Conservation (phyloP, 1,140 invertebrate genomes). For the Drosophila ficusphila region DNA sequence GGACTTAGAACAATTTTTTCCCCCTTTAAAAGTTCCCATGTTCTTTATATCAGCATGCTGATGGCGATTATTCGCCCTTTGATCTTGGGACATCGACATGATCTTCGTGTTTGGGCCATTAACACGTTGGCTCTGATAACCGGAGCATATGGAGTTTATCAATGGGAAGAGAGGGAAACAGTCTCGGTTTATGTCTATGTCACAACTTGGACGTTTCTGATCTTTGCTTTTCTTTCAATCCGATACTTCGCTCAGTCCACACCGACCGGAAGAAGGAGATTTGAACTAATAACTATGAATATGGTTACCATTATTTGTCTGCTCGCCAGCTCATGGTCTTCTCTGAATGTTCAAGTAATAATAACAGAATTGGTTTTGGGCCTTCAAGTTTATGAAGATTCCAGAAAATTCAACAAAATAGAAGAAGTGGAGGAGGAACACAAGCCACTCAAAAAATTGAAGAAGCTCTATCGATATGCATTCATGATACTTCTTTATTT, state of each 20-base stretch:
- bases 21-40: constrained; percentile 75
- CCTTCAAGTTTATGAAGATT: constrained; percentile 9
- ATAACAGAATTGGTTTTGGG: constrained; percentile 58
- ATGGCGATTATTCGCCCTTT: constrained; percentile 49
- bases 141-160: constrained; percentile 30
- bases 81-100: constrained; percentile 31
- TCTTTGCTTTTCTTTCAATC: constrained; percentile 42
- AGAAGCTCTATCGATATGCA: constrained; percentile 50
- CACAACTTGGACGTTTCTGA: constrained; percentile 84
- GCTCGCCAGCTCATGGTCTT: constrained; percentile 87
- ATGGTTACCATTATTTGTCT: constrained; percentile 85
- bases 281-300: constrained; percentile 85
- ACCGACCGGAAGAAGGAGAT: constrained; percentile 68
- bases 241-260: constrained; percentile 79
- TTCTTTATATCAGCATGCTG: constrained; percentile 85
- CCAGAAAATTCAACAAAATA: not conserved
- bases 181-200: constrained; percentile 84
- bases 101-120: constrained; percentile 27
- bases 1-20: constrained; percentile 47
- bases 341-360: constrained; percentile 86
- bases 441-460: constrained; percentile 9
- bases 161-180: constrained; percentile 28
- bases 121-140: constrained; percentile 32
- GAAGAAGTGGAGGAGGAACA: too few species aligned
- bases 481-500: constrained; percentile 90